Conservation (phyloP, 92 coral and sea anemone genomes). For the Parazoanthus darwini region DNA sequence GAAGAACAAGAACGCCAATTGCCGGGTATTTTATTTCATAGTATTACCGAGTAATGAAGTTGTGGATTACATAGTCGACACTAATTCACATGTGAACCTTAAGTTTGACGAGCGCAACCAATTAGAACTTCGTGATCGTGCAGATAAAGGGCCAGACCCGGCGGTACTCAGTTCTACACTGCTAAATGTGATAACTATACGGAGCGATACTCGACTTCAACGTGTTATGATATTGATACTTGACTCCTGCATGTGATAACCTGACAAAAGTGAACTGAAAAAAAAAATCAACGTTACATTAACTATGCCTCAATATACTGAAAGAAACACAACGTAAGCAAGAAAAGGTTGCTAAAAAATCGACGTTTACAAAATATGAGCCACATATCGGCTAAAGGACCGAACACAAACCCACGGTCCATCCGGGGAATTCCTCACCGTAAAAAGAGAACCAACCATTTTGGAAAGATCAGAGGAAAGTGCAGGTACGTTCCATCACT, state of each 20-base stretch:
- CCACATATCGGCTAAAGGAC: not conserved
- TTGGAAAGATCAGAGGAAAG: constrained; percentile 16
- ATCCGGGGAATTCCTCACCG: not conserved
- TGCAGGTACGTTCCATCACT: constrained; percentile 49
- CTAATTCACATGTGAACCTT: too few species aligned
- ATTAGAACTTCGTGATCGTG: too few species aligned
- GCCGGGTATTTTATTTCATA: too few species aligned
- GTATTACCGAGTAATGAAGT: not conserved
- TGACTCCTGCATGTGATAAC: too few species aligned
- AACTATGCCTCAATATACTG: not conserved
- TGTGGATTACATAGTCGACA: not conserved
- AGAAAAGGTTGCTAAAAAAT: not conserved
- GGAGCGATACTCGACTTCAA: too few species aligned
- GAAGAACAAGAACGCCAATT: not conserved
- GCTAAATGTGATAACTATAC: too few species aligned
- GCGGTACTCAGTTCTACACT: too few species aligned
- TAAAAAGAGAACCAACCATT: not conserved
- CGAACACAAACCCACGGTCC: not conserved
- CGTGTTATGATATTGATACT: too few species aligned
- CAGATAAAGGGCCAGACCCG: too few species aligned
- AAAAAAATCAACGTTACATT: not conserved
- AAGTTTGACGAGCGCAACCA: not conserved
- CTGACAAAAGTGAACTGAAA: too few species aligned
- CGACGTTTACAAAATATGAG: not conserved
- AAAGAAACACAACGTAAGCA: not conserved